These are phyloP conservation scores for Atlantisia rogersi DNA, from an alignment of 2,113 vertebrate genomes.

Conservation along the genomic window DNA sequence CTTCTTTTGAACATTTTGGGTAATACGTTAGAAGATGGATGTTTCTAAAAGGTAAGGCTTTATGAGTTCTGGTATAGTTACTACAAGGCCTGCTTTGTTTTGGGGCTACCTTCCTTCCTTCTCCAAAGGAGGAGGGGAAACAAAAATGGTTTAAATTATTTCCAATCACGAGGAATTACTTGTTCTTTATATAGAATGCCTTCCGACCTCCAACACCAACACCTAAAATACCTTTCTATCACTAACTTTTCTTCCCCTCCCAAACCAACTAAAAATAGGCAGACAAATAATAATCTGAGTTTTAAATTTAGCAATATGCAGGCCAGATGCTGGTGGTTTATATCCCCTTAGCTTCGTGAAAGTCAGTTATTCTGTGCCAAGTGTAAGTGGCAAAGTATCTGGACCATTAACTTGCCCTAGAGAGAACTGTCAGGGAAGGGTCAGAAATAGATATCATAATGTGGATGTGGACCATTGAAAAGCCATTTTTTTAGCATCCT, in stretches of 20 bases:
- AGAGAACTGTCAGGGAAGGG: background rate
- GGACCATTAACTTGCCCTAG: background rate
- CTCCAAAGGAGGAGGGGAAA: background rate
- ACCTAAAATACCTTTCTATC: background rate
- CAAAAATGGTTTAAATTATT: background rate
- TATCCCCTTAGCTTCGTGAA: background rate
- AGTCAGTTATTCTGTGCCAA: background rate
- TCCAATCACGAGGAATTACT: background rate
- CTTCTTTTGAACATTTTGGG: background rate
- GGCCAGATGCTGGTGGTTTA: background rate
- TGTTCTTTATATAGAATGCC: background rate
- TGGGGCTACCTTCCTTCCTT: background rate
- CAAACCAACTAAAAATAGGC: background rate
- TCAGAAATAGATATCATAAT: background rate
- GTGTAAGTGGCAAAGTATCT: background rate
- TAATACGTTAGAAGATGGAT: background rate
- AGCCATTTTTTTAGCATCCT: background rate
- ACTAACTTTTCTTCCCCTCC: background rate
- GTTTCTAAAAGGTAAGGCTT: background rate
- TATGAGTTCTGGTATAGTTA: background rate
- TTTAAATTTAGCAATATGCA: background rate
- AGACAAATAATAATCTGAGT: background rate
- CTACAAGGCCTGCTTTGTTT: background rate
- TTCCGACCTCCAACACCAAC: background rate
- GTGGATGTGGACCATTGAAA: background rate